phyloP scores from a whole-genome alignment of 2,113 vertebrate genomes.

The Protobothrops flavoviridis region DNA sequence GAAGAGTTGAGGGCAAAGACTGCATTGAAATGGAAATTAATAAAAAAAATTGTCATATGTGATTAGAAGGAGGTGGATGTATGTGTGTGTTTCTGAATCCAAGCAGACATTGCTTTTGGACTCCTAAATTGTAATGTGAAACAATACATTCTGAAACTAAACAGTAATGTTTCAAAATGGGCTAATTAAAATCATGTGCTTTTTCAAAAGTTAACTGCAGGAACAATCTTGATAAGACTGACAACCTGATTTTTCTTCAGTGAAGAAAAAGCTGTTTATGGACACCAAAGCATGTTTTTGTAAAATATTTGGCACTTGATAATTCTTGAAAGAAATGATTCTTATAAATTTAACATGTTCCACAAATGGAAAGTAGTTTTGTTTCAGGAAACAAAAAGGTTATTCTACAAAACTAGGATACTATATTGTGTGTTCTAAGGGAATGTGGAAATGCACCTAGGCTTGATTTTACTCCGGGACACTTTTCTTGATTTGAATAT shows the following conservation, averaged over 20 bases:
- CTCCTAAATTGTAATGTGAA: constrained; percentile 40
- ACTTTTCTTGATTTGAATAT: neutral
- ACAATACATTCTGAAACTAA: constrained; percentile 46
- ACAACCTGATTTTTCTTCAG: constrained; percentile 53
- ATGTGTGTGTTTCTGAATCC: neutral
- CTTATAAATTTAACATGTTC: fast-evolving
- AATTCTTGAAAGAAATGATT: constrained; percentile 30
- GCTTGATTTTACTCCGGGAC: neutral
- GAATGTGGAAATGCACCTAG: neutral
- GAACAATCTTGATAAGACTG: constrained; percentile 27
- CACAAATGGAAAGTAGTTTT: constrained; percentile 4
- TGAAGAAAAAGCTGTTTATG: neutral
- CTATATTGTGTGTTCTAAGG: neutral
- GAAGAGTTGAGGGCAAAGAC: neutral
- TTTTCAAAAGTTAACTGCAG: constrained; percentile 34
- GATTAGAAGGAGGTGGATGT: neutral
- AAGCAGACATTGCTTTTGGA: neutral
- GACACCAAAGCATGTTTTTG: neutral
- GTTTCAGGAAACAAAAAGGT: neutral
- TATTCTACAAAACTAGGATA: neutral
- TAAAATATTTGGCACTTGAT: constrained; percentile 15
- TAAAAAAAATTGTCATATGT: neutral
- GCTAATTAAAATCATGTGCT: neutral
- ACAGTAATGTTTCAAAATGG: constrained; percentile 20
- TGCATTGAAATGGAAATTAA: neutral